phyloP scores from a whole-genome alignment of 2,888 invertebrate species.

The Synanthedon formicaeformis region DNA sequence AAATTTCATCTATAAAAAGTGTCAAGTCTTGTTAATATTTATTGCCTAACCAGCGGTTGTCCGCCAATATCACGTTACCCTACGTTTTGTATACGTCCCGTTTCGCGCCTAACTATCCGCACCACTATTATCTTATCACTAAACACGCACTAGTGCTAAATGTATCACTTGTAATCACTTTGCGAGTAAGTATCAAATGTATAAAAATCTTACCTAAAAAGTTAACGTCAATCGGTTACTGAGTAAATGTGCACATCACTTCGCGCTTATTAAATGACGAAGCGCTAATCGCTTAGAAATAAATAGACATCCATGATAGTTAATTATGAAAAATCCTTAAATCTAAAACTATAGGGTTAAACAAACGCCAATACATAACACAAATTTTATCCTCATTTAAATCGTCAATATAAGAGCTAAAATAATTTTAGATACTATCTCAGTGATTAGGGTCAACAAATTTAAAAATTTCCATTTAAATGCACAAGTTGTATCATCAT shows the following conservation, averaged over 20 bases:
- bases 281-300: slow-evolving; percentile 58
- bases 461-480: slow-evolving; percentile 8
- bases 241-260: slow-evolving; percentile 58
- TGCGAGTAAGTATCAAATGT: slow-evolving; percentile 70
- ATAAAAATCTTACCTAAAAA: slow-evolving; percentile 58
- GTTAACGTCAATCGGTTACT: slow-evolving; percentile 53
- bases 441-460: slow-evolving; percentile 36
- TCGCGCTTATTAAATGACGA: slow-evolving; percentile 48
- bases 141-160: slow-evolving; percentile 54
- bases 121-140: slow-evolving; percentile 51
- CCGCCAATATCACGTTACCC: slow-evolving; percentile 33
- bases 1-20: slow-evolving; percentile 52
- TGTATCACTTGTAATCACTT: slow-evolving; percentile 67
- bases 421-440: slow-evolving; percentile 13
- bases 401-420: slow-evolving; percentile 1
- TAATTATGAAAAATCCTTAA: slow-evolving; percentile 45
- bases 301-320: slow-evolving; percentile 62
- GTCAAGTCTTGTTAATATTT: slow-evolving; percentile 60
- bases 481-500: slow-evolving; percentile 1
- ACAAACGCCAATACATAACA: slow-evolving; percentile 4
- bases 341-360: slow-evolving; percentile 21
- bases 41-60: slow-evolving; percentile 39
- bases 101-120: slow-evolving; percentile 46
- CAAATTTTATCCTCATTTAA: background rate
- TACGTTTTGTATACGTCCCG: slow-evolving; percentile 5